These are phyloP conservation scores for Phalangium opilio DNA, from an alignment of 2,888 invertebrate species.

Conservation along the genomic window DNA sequence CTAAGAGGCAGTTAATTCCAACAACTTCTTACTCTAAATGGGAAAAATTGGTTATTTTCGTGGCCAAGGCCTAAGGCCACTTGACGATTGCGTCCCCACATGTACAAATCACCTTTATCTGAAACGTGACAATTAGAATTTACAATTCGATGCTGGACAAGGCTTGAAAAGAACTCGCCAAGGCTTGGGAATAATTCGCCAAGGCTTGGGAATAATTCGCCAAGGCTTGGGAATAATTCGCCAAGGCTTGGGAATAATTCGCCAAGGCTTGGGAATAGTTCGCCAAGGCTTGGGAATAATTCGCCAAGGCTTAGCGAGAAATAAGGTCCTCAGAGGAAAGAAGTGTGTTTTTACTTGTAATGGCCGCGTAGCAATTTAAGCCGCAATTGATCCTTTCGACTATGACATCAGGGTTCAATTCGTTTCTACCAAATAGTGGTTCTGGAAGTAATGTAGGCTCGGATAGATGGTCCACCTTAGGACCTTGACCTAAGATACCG, in stretches of 20 bases:
- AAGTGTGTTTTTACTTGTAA: slow-evolving; percentile 43
- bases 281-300: too few relatives aligned
- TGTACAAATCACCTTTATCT: slow-evolving; percentile 56
- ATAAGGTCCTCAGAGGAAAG: slow-evolving; percentile 1
- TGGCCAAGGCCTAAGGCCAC: slow-evolving; percentile 72
- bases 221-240: too few relatives aligned
- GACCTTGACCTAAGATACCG: slow-evolving; percentile 79
- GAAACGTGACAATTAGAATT: not conserved
- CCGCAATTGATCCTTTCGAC: slow-evolving; percentile 53
- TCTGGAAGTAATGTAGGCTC: slow-evolving; percentile 58
- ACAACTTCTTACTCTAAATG: slow-evolving; percentile 47
- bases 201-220: too few relatives aligned
- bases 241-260: too few relatives aligned
- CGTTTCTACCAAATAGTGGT: slow-evolving; percentile 68
- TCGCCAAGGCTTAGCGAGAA: slow-evolving; percentile 33
- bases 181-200: too few relatives aligned
- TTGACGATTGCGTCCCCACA: slow-evolving; percentile 77
- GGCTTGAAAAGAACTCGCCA: too few relatives aligned
- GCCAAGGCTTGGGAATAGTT: too few relatives aligned
- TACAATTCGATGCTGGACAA: too few relatives aligned
- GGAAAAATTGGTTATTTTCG: slow-evolving; percentile 68
- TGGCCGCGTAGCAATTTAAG: slow-evolving; percentile 58
- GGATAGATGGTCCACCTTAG: slow-evolving; percentile 47
- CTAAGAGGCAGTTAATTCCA: too few relatives aligned
- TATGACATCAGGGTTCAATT: slow-evolving; percentile 52